Base-by-base conservation (phyloP, 2,888 invertebrate genomes). In the Apeira syringaria region DNA sequence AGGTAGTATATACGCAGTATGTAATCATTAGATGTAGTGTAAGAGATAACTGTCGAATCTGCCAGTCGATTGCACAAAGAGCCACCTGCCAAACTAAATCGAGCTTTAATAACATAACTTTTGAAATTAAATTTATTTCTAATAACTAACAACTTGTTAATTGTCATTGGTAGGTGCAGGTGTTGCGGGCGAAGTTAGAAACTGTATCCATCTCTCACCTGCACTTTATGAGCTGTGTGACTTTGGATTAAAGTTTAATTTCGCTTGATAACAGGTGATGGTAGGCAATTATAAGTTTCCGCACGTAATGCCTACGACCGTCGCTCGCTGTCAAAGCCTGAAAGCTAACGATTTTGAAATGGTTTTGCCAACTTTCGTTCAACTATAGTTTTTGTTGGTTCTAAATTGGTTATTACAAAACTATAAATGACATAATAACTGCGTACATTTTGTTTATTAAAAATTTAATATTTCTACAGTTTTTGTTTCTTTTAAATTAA, bases 261-360 rank as follows among this genome's bases (percentile, higher is more conserved):
- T 49, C 5, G 28, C 20, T 3, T 24, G 27, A 11, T n/a, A 1
- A 6, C 9, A 5, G 31, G 41, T 15, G 31, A 33, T 32, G 48
- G 32, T 40, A 34, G 53, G 53, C 46, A 56, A 53, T 56, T 56
- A 53, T 51, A 56, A 56, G 56, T 56, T 56, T 49, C 38, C 31
- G 51, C 56, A 53, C 56, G 56, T 56, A 56, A 53, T 29, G 32
- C 38, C 45, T 47, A 47, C 45, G 32, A 43, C 45, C 39, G 44
- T 43, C 18, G 50, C 40, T 33, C 29, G 41, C 49, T 40, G 45
- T 46, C 40, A 41, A 49, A 47, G 35, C 32, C 37, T 39, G 45
- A 38, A 34, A 46, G 35, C 27, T 48, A 46, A 46, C 45, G 35
- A 32, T 46, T 46, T 40, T 36, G 39, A 35, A 40, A 46, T 46